Percentiles rank a stretch among this genome's conserved stretches.
Evolutionary conservation across 2,797 vertebrate genomes (phyloP).

Genomic region (Squalus acanthias): DNA sequence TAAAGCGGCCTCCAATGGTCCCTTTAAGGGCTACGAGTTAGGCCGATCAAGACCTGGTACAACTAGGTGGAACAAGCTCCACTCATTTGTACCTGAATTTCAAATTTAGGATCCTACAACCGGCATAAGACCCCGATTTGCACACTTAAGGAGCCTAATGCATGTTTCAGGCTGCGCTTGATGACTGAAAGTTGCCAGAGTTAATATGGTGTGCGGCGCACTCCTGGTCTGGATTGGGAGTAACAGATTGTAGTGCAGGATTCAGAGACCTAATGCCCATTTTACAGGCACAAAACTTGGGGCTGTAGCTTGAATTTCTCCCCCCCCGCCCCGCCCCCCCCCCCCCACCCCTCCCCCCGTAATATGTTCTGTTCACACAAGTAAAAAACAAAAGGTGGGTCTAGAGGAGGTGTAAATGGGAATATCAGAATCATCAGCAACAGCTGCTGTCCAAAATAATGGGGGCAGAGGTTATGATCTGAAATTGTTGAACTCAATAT

Average conservation of each 20-base stretch:
- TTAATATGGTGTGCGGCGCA: no score
- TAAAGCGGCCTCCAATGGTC: not conserved
- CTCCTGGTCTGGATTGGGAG: not conserved
- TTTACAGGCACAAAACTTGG: not conserved
- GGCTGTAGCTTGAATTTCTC: not conserved
- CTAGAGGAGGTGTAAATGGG: no score
- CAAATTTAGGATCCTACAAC: not conserved
- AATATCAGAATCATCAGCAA: no score
- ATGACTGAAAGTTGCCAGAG: not conserved
- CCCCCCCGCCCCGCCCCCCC: not conserved
- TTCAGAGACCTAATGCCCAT: not conserved
- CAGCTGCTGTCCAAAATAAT: no score
- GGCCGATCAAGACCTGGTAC: not conserved
- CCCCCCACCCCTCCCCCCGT: not conserved
- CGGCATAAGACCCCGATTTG: no score
- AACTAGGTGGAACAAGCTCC: not conserved
- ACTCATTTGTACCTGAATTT: not conserved
- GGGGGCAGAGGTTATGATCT: no score
- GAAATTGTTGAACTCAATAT: no score
- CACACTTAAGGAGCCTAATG: no score
- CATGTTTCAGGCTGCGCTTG: not conserved
- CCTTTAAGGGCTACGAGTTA: no score
- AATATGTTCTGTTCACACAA: not conserved
- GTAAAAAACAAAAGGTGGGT: no score
- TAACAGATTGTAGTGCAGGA: not conserved